Evolutionary conservation across 2,797 vertebrate species (phyloP).

Genomic region (Centropyge bicolor): DNA sequence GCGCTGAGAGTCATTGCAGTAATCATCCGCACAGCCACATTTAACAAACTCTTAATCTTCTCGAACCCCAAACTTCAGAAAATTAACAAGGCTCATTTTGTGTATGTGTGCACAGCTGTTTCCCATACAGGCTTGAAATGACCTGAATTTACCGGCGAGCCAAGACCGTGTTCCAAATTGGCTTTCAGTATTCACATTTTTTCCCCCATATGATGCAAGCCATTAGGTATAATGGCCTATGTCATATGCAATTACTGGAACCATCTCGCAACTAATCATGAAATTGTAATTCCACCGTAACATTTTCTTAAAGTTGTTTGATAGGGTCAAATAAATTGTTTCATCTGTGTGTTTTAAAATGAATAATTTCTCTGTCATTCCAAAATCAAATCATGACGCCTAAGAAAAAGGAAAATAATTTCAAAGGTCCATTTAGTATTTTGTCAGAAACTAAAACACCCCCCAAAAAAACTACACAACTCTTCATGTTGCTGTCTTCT

Average conservation of each 20-base stretch:
- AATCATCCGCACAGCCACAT: slow-evolving; percentile 59
- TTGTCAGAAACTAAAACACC: slow-evolving; percentile 36
- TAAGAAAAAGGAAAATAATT: slow-evolving; percentile 22
- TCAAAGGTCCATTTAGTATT: slow-evolving; percentile 26
- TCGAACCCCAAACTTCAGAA: slow-evolving; percentile 63
- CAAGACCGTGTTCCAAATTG: slow-evolving; percentile 27
- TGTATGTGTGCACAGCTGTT: slow-evolving; percentile 58
- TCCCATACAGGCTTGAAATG: slow-evolving; percentile 50
- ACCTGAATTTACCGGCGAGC: slow-evolving; percentile 49
- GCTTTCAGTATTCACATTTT: slow-evolving; percentile 31
- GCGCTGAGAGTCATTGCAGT: slow-evolving; percentile 46
- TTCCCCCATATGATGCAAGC: slow-evolving; percentile 17
- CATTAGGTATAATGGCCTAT: slow-evolving; percentile 40
- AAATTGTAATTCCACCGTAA: slow-evolving; percentile 22
- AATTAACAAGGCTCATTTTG: slow-evolving; percentile 64
- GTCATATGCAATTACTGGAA: slow-evolving; percentile 32
- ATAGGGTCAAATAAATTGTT: neutral
- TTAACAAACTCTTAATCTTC: slow-evolving; percentile 74
- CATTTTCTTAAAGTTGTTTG: neutral
- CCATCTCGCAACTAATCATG: slow-evolving; percentile 19
- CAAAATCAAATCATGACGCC: slow-evolving; percentile 29
- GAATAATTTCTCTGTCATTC: slow-evolving; percentile 8
- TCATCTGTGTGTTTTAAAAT: neutral
- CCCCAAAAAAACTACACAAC: slow-evolving; percentile 8
- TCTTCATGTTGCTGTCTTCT: slow-evolving; percentile 27